Base-by-base conservation (phyloP, 2,888 invertebrate genomes). In the Leptopilina myrica region DNA sequence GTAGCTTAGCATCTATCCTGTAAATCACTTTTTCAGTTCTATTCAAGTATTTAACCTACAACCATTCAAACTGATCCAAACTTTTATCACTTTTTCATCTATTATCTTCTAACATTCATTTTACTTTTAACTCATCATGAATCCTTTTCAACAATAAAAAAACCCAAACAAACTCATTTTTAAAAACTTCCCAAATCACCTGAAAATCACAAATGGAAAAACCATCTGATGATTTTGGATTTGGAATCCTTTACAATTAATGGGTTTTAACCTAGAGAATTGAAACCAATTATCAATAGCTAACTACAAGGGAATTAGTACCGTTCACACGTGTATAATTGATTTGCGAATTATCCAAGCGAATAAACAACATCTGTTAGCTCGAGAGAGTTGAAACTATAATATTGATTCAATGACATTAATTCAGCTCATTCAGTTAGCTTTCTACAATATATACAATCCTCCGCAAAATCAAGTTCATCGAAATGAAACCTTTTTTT, bases 381-480 rank as follows among this genome's bases (percentile, higher is more conserved):
- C 56, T 26, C 33, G 53, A 1, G 49, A 53, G 69, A 53, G 53
- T 69, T 5, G 15, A 56, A 53, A 33, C 53, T 73, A 73, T 33
- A 33, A 33, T 33, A 33, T 56, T 56, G 56, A 73, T 56, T 56
- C 56, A 9, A 33, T 33, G 33, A 73, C n/a, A 56, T 40, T 73
- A 33, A 73, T 56, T 56, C n/a, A 56, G 53, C 11, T 73, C 56
- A n/a, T 73, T 73, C 26, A 73, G 49, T 9, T 26, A 8, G 49
- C 49, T 49, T 49, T 15, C n/a, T 73, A 7, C 1, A 20, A 20
- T 20, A 20, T 20, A 0, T 11, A 59, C 40, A 56, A 56, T 56
- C 33, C 73, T 59, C 56, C 56, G 33, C 56, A 69, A 69, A 64
- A 49, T n/a, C 66, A 67, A 67, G 67, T 73, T 73, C 73, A 73